Evolutionary conservation across 1,140 invertebrate genomes (phyloP).

Genomic region (Maconellicoccus hirsutus): DNA sequence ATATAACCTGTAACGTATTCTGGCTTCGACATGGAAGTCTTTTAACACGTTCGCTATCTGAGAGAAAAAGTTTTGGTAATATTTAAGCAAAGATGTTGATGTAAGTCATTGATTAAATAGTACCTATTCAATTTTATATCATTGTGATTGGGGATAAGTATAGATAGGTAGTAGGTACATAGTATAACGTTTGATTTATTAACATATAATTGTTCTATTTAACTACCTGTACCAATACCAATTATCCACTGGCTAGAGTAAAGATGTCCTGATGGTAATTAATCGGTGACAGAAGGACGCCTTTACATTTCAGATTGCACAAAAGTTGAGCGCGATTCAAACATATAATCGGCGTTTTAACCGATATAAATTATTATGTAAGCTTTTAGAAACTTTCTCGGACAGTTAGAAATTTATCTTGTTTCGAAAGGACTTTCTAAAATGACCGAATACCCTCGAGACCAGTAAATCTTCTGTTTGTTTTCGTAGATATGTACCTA

Average conservation of each 20-base stretch:
- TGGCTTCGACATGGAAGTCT: not conserved
- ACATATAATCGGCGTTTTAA: slow-evolving; percentile 20
- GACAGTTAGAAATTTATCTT: slow-evolving; percentile 21
- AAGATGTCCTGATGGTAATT: slow-evolving; percentile 11
- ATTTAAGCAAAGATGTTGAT: not conserved
- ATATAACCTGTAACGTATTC: not conserved
- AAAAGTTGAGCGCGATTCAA: not conserved
- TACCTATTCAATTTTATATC: too few species aligned
- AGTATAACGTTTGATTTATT: too few species aligned
- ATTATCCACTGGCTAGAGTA: not conserved
- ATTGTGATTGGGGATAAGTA: too few species aligned
- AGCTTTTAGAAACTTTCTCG: slow-evolving; percentile 22
- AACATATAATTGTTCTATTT: too few species aligned
- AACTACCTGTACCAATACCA: too few species aligned
- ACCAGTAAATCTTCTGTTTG: slow-evolving; percentile 18
- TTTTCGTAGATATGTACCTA: slow-evolving; percentile 19
- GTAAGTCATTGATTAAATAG: too few species aligned
- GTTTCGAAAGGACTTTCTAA: slow-evolving; percentile 21
- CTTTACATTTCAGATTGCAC: slow-evolving; percentile 1
- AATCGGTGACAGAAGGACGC: slow-evolving; percentile 19
- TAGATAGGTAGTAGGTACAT: too few species aligned
- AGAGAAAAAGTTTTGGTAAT: not conserved
- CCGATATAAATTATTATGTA: slow-evolving; percentile 21
- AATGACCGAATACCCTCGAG: slow-evolving; percentile 21
- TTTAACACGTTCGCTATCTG: not conserved